Percentiles rank a stretch among this genome's conserved stretches.
phyloP scores from a whole-genome alignment of 1,140 invertebrate genomes.

The Drosophila varians region DNA sequence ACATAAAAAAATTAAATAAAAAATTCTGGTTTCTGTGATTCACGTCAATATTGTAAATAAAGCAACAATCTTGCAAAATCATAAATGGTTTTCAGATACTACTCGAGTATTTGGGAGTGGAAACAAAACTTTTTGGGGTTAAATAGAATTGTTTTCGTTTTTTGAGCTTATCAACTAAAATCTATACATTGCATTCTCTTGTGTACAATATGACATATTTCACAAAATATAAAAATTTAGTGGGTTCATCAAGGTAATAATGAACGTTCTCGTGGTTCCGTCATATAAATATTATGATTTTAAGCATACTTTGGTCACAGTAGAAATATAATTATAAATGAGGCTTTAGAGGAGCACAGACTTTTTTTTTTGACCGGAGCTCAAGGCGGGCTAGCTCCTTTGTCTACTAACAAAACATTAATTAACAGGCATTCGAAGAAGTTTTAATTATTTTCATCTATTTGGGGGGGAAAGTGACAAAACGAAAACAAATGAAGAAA shows the following conservation, averaged over 20 bases:
- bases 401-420: constrained; percentile 69
- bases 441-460: constrained; percentile 23
- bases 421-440: constrained; percentile 53
- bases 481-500: constrained; percentile 53
- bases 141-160: constrained; percentile 13
- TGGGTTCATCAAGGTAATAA: constrained; percentile 33
- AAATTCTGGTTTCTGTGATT: constrained; percentile 46
- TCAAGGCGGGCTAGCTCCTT: constrained; percentile 32
- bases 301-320: constrained; percentile 56
- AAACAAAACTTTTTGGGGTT: constrained; percentile 18
- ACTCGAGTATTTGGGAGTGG: constrained; percentile 18
- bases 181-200: constrained; percentile 67
- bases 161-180: constrained; percentile 61
- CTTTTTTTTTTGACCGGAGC: constrained; percentile 37
- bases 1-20: constrained; percentile 56
- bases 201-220: constrained; percentile 63
- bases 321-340: constrained; percentile 46
- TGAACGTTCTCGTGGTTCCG: constrained; percentile 21
- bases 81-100: constrained; percentile 44
- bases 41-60: constrained; percentile 51
- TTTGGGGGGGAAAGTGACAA: constrained; percentile 20
- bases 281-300: constrained; percentile 50
- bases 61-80: constrained; percentile 53
- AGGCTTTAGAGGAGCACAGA: constrained; percentile 49
- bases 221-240: constrained; percentile 52